Evolutionary conservation across 2,113 vertebrate genomes (phyloP), one percentile per base, ranked within the genome.

Genomic region (Ciconia stormi): DNA sequence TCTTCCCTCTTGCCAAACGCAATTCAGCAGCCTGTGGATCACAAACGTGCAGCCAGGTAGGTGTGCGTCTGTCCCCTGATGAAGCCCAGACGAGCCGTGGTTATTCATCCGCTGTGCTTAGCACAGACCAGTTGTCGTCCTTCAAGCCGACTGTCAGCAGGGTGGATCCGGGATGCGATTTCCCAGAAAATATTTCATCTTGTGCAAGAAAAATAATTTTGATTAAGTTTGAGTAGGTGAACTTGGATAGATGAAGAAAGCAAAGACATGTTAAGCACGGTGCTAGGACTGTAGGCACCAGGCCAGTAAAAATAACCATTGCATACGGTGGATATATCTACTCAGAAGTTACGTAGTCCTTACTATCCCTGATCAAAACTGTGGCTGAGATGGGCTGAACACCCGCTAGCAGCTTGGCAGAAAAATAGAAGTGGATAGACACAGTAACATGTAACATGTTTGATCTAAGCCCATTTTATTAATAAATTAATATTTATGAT

Each of bases 251-350:
- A 5, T 11, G 66, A 34, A n/a, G 55, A 40, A 50, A 40, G 58
- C 19, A 22, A 27, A 72, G 59, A 30, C 6, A 3, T 5, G 1
- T 46, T 17, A 47, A 86, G 17, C 1, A 7, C 26, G 7, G 55
- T 4, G 38, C 27, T 18, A 13, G 61, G 65, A 7, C 2, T 7
- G 11, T 4, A 27, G 49, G 53, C 42, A 74, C 21, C 26, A 26
- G 55, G 19, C 38, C 61, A 42, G 1, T 25, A 17, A 19, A 38
- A 69, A 36, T 9, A 29, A 16, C 12, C 13, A 0, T 27, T 13
- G 21, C 3, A 2, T 9, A 6, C 1, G 3, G 71, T 6, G 26
- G 44, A 2, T 26, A 2, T 32, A 19, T 6, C 17, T 7, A 1
- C 14, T 36, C 1, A 2, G 22, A 16, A 26, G 29, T 16, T 11